Percentiles rank a stretch among this genome's conserved stretches.
Conservation (phyloP, 2,113 vertebrate species). For the Neogale vison region DNA sequence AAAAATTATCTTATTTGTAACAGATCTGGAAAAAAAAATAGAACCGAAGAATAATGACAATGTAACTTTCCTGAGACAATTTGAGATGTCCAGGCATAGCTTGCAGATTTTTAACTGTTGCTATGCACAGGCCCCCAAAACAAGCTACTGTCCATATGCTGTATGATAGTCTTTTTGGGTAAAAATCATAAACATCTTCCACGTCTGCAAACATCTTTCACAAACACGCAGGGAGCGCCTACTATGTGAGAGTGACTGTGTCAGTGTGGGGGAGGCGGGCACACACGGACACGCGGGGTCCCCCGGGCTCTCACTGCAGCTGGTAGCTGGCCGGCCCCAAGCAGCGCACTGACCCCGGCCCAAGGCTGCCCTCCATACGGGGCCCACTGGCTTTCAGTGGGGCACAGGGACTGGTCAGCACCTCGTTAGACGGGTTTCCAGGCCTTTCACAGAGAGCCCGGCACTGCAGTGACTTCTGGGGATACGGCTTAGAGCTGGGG, state of each 20-base stretch:
- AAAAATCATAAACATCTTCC: not conserved
- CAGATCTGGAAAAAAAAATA: not conserved
- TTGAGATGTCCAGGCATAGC: not conserved
- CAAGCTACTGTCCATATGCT: not conserved
- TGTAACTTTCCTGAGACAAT: not conserved
- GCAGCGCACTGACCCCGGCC: fast-evolving
- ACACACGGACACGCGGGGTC: fast-evolving
- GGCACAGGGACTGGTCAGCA: fast-evolving
- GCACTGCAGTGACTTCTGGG: not conserved
- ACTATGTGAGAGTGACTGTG: fast-evolving
- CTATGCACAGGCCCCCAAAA: not conserved
- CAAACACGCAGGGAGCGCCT: not conserved
- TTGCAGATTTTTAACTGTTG: not conserved
- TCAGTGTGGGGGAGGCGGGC: too few relatives aligned
- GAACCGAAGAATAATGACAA: not conserved
- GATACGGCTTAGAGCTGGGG: not conserved
- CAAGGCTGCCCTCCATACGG: fast-evolving
- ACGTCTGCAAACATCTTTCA: too few relatives aligned
- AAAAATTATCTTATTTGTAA: not conserved
- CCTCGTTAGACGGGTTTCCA: not conserved
- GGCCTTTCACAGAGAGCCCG: not conserved
- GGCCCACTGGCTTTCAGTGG: not conserved
- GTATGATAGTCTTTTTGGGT: not conserved
- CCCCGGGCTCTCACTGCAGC: not conserved
- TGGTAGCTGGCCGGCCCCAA: not conserved